Evolutionary conservation across 2,113 vertebrate genomes (phyloP), one percentile per base, ranked within the genome.

Genomic region (Dascyllus trimaculatus): DNA sequence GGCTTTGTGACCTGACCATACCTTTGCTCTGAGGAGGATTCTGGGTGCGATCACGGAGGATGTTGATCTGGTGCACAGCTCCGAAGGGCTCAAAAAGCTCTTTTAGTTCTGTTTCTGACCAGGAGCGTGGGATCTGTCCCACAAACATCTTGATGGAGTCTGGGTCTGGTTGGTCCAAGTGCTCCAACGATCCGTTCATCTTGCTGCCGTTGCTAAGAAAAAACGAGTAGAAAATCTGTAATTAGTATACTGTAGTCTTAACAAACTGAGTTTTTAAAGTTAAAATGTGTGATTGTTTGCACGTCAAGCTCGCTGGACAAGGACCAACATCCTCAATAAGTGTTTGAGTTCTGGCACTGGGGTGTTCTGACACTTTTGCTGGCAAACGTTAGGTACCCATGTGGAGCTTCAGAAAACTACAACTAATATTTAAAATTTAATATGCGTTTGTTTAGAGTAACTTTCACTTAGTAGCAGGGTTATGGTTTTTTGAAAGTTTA

Each of bases 101-200:
- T 95, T 98, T 98, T 73, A 99, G 95, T 94, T 98, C 97, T 64
- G 97, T 99, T 96, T 99, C 97, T 24, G 97, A 96, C 97, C 97
- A 99, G 19, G 97, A 96, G 78, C 97, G 94, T 19, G 97, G 97
- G 89, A 99, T 97, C 93, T 99, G 97, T 91, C 97, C 97, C 88
- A 99, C 97, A 91, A 99, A 99, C 97, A 99, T 99, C 95, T 99
- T 99, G 96, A 99, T 99, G 93, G 97, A 95, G 95, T 99, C 97
- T 67, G 96, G 96, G 93, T 99, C 97, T 69, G 97, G 97, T 89
- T 98, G 97, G 93, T 99, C 97, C 90, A 97, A 96, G 90, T 98
- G 97, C 93, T 99, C 97, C 95, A 98, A 94, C 88, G 97, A 96
- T 91, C 97, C 97, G 84, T 98, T 99, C 97, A 99, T 97, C 94